Evolutionary conservation across 2,888 invertebrate genomes (phyloP).

Genomic region (Megamerina dolium): DNA sequence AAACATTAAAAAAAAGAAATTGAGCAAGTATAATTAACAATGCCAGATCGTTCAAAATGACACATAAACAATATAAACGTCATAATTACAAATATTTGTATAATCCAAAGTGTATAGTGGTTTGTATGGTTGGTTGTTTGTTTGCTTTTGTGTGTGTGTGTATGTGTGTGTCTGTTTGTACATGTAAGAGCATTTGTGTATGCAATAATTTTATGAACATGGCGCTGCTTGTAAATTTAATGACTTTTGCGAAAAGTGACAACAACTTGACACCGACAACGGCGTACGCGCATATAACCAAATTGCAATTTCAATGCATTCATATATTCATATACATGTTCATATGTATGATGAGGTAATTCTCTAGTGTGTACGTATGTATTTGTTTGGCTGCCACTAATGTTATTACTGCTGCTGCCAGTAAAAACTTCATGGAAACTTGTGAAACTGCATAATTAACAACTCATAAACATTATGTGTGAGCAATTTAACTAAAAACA

Average conservation of each 20-base stretch:
- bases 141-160: background rate
- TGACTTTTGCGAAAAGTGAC: conserved; percentile 24
- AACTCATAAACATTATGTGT: conserved; percentile 17
- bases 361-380: background rate
- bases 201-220: conserved; percentile 18
- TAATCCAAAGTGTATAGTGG: too few relatives aligned
- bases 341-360: background rate
- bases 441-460: conserved; percentile 17
- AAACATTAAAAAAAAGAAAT: too few relatives aligned
- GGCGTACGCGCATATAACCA: conserved; percentile 15
- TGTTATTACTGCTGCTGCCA: conserved; percentile 1
- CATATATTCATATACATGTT: background rate
- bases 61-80: too few relatives aligned
- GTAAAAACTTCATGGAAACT: background rate
- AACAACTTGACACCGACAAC: conserved; percentile 21
- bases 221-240: conserved; percentile 24
- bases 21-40: too few relatives aligned
- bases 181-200: background rate
- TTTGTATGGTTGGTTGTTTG: too few relatives aligned
- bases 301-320: conserved; percentile 12
- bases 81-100: too few relatives aligned
- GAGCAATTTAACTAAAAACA: conserved; percentile 1
- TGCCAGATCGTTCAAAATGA: too few relatives aligned
- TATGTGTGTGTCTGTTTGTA: background rate
- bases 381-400: conserved; percentile 3